phyloP scores from a whole-genome alignment of 2,113 vertebrate genomes.

The Rana temporaria region DNA sequence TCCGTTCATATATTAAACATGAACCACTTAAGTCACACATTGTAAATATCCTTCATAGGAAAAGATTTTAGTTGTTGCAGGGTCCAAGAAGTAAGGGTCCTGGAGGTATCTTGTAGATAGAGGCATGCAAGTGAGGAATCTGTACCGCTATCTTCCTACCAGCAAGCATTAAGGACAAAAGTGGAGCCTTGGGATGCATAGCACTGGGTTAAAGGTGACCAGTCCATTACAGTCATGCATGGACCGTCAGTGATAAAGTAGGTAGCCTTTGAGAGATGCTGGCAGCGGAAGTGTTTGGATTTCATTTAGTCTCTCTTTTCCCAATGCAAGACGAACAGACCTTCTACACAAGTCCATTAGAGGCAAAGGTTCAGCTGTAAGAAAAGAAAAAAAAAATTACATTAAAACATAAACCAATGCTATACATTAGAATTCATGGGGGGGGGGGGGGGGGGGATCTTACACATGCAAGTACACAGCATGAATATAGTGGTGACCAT shows the following conservation, averaged over 20 bases:
- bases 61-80: neutral
- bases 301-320: conserved; percentile 88
- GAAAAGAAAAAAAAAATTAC: conserved; percentile 22
- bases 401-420: neutral
- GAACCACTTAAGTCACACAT: neutral
- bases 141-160: conserved; percentile 28
- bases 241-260: conserved; percentile 93
- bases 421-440: too few species aligned
- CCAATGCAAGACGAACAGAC: conserved; percentile 90
- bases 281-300: conserved; percentile 92
- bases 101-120: conserved; percentile 40
- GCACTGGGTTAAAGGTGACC: neutral
- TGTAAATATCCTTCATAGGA: conserved; percentile 34
- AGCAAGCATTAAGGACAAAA: conserved; percentile 10
- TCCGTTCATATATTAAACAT: conserved; percentile 1
- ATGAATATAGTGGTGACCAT: too few species aligned
- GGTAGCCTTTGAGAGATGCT: conserved; percentile 95
- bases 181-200: conserved; percentile 42
- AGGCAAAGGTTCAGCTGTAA: conserved; percentile 91
- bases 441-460: too few species aligned
- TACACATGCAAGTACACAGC: too few species aligned
- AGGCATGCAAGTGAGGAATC: conserved; percentile 31
- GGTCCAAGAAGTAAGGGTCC: conserved; percentile 14
- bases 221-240: neutral
- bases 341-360: conserved; percentile 96